Evolutionary conservation across 2,888 invertebrate genomes (phyloP), one percentile per base, ranked within the genome.

Genomic region (Leptinotarsa juncta): DNA sequence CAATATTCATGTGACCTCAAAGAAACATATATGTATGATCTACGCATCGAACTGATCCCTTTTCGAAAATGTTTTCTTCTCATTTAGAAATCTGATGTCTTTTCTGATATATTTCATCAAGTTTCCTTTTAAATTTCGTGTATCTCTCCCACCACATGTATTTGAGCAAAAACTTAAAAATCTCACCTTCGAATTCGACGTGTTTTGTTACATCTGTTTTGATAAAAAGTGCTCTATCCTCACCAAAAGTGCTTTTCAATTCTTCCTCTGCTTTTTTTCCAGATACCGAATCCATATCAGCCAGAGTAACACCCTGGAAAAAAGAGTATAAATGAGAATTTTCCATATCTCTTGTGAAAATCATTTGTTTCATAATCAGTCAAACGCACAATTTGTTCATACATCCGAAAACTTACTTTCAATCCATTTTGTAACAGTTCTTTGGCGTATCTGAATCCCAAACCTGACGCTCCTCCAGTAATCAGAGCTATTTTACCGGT

Each of bases 221-320:
- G 12, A 79, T 71, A 76, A 81, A 82, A 51, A 81, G 70, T 16
- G 77, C 81, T 57, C 75, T 81, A 50, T 77, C 73, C 26, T 70
- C 23, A 3, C 81, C 82, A 76, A 78, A 81, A 67, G 78, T 76
- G 4, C 65, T 70, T 70, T 76, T 73, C n/a, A 82, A 71, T 57
- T 79, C 77, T 65, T 75, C 49, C 23, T 77, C 57, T 1, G 75
- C 80, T 71, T 72, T 55, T 42, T 66, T 16, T 14, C 80, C 81
- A 15, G 71, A 62, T 12, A 69, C 18, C 16, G 53, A 16, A 55
- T 77, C 72, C 18, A 81, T 57, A 78, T 82, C 82, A 10, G 78
- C 82, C 20, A 82, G 53, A 49, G 80, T 79, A 10, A 81, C 79
- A n/a, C 77, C 82, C 82, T 82, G 70, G 75, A 81, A 57, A 77